Evolutionary conservation across 53 echinoderm and acorn worm genomes (phyloP).

Genomic region (Astropecten irregularis): DNA sequence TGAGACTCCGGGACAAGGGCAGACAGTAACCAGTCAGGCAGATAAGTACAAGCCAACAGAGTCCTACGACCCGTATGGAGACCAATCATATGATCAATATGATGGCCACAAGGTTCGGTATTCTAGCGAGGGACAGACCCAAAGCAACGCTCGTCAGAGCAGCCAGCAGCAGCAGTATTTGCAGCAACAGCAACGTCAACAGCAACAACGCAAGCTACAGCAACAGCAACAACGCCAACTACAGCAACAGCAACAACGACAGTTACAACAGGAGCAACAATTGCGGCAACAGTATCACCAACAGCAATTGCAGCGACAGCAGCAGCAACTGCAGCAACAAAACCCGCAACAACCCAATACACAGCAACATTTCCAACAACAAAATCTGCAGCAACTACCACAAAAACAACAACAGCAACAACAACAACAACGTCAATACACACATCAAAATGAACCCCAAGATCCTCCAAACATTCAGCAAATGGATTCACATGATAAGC

Average conservation of each 20-base stretch:
- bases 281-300: background rate
- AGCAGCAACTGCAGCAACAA: background rate
- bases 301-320: background rate
- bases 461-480: background rate
- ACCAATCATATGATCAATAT: slow-evolving; percentile 7
- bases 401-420: background rate
- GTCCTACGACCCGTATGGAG: background rate
- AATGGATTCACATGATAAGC: slow-evolving; percentile 4
- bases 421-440: background rate
- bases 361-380: background rate
- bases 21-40: background rate
- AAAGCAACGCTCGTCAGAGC: background rate
- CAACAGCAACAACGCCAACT: slow-evolving; percentile 2
- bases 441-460: background rate
- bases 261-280: background rate
- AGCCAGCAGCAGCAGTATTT: background rate
- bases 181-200: slow-evolving; percentile 15
- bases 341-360: background rate
- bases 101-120: slow-evolving; percentile 2
- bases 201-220: slow-evolving; percentile 1
- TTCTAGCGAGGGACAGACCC: background rate
- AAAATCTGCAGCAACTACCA: background rate
- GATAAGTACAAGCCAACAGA: background rate
- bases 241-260: slow-evolving; percentile 19
- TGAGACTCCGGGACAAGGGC: slow-evolving; percentile 8